These are phyloP conservation scores for Rutilus rutilus DNA, from an alignment of 2,113 vertebrate species.

Conservation along the genomic window DNA sequence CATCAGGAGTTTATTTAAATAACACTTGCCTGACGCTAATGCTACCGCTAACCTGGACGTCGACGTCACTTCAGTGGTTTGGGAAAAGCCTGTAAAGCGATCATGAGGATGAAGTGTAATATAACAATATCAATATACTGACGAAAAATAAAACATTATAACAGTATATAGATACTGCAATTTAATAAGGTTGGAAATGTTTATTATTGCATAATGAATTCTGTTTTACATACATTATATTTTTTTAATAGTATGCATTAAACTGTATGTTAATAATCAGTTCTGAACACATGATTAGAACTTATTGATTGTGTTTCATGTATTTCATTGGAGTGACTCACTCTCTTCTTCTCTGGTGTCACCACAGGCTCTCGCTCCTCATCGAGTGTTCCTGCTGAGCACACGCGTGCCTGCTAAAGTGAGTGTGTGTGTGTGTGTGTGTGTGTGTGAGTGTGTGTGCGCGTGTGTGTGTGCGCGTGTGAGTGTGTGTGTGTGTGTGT, in stretches of 20 bases:
- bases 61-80: no score
- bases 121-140: no score
- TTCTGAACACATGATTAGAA: no score
- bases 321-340: neutral
- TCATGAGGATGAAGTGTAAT: no score
- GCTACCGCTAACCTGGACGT: no score
- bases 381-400: constrained; percentile 88
- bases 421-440: constrained; percentile 48
- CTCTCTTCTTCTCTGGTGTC: constrained; percentile 22
- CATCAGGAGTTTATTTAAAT: no score
- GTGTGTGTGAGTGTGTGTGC: neutral
- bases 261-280: no score
- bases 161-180: no score
- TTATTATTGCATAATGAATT: neutral
- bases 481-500: constrained; percentile 29
- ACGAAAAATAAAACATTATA: no score
- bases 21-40: no score
- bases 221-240: neutral
- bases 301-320: neutral
- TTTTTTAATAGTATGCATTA: neutral
- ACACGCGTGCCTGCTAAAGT: constrained; percentile 92
- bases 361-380: constrained; percentile 86
- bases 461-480: neutral
- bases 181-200: neutral
- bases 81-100: no score